Conservation (phyloP, 1,140 invertebrate genomes). For the Platyura marginata region DNA sequence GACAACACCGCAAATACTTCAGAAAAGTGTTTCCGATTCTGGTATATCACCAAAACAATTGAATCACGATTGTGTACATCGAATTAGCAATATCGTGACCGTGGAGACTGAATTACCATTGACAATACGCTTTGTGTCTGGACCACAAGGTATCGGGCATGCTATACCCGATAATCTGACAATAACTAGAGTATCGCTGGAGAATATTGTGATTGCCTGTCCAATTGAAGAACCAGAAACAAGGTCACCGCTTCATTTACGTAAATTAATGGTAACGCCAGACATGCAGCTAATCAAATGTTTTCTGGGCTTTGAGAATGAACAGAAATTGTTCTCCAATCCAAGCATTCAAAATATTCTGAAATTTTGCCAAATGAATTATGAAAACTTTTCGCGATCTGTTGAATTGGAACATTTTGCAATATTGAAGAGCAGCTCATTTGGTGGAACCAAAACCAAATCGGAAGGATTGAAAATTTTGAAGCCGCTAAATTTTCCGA, state of each 20-base stretch:
- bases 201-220: slow-evolving; percentile 20
- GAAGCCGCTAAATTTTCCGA: slow-evolving; percentile 29
- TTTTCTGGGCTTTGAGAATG: slow-evolving; percentile 33
- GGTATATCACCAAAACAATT: slow-evolving; percentile 13
- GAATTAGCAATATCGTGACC: slow-evolving; percentile 14
- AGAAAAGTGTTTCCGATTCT: slow-evolving; percentile 10
- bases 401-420: slow-evolving; percentile 22
- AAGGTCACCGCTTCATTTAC: slow-evolving; percentile 13
- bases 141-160: slow-evolving; percentile 7
- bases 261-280: slow-evolving; percentile 27
- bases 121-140: slow-evolving; percentile 19
- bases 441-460: slow-evolving; percentile 26
- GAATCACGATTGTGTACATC: slow-evolving; percentile 24
- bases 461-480: slow-evolving; percentile 29
- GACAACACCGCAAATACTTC: slow-evolving; percentile 19
- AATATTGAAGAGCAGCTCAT: slow-evolving; percentile 22
- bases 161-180: slow-evolving; percentile 19
- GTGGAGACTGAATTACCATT: slow-evolving; percentile 16
- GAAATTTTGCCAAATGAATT: slow-evolving; percentile 38
- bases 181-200: slow-evolving; percentile 16
- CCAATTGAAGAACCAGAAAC: slow-evolving; percentile 19
- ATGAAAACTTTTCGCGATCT: slow-evolving; percentile 20
- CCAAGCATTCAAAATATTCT: slow-evolving; percentile 37
- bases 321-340: slow-evolving; percentile 37
- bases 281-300: slow-evolving; percentile 30